Conservation (phyloP, 2,888 invertebrate genomes). For the Parnassius glacialis region DNA sequence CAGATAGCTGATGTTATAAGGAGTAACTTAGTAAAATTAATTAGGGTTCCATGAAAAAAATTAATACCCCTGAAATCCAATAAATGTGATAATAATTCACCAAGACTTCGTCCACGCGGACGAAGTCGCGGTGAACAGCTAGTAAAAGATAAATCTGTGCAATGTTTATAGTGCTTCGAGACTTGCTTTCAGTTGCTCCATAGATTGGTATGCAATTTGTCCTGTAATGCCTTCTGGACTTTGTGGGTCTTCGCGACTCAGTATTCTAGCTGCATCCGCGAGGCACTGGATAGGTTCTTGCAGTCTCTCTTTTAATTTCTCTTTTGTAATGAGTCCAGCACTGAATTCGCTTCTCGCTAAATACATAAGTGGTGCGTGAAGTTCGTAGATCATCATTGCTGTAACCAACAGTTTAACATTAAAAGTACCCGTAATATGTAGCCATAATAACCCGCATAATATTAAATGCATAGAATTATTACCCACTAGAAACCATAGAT, state of each 20-base stretch:
- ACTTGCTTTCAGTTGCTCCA: slow-evolving; percentile 65
- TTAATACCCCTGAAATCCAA: no score
- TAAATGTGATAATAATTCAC: no score
- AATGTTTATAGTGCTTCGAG: slow-evolving; percentile 53
- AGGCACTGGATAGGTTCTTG: slow-evolving; percentile 83
- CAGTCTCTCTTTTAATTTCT: slow-evolving; percentile 82
- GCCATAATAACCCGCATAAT: no score
- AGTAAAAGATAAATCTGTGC: background rate
- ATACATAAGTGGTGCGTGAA: slow-evolving; percentile 88
- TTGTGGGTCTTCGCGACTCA: slow-evolving; percentile 84
- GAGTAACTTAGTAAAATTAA: no score
- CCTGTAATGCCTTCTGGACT: slow-evolving; percentile 85
- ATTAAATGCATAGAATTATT: no score
- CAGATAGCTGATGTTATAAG: no score
- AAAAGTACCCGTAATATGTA: background rate
- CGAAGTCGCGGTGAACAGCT: no score
- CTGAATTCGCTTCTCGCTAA: slow-evolving; percentile 84
- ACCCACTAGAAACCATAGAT: no score
- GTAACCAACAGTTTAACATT: slow-evolving; percentile 26
- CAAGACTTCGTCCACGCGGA: no score
- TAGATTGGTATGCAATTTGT: slow-evolving; percentile 78
- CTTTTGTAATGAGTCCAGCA: slow-evolving; percentile 79
- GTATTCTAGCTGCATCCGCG: slow-evolving; percentile 83
- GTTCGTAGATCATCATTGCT: slow-evolving; percentile 89
- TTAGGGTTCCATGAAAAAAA: no score